Evolutionary conservation across 2,888 invertebrate genomes (phyloP).

Genomic region (Alentia gelatinosa): DNA sequence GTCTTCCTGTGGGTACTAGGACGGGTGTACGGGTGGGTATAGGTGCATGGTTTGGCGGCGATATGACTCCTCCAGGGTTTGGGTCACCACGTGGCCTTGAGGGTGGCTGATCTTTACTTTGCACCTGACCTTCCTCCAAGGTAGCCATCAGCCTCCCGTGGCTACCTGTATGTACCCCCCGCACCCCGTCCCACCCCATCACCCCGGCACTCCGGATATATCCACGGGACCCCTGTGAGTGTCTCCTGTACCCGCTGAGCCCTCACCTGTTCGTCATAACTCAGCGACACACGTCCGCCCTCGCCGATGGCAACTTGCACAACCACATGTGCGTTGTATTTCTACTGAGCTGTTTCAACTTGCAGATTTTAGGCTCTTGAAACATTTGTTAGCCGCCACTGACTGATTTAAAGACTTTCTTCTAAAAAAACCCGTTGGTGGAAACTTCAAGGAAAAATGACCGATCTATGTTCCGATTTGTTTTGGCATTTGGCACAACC

Average conservation of each 20-base stretch:
- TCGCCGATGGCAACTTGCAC: background rate
- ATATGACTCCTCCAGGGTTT: background rate
- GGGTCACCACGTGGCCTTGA: background rate
- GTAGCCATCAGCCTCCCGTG: background rate
- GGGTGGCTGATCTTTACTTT: background rate
- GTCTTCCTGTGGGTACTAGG: too few relatives aligned
- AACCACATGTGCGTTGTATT: background rate
- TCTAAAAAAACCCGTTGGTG: too few relatives aligned
- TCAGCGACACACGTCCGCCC: background rate
- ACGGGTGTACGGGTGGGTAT: too few relatives aligned
- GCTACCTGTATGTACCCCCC: background rate
- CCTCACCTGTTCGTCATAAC: background rate
- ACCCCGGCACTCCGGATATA: background rate
- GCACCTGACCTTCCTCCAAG: background rate
- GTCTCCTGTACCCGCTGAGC: background rate
- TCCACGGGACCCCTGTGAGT: background rate
- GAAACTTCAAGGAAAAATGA: too few relatives aligned
- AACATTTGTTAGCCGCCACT: too few relatives aligned
- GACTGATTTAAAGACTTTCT: too few relatives aligned
- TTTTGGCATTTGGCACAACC: too few relatives aligned
- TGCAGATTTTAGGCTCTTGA: too few relatives aligned
- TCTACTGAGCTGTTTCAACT: too few relatives aligned
- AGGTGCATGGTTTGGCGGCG: too few relatives aligned
- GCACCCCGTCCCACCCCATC: background rate
- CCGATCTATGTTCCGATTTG: too few relatives aligned